Percentiles rank a stretch among this genome's conserved stretches.
phyloP scores from a whole-genome alignment of 2,888 invertebrate species.

The Rotaria sp. region DNA sequence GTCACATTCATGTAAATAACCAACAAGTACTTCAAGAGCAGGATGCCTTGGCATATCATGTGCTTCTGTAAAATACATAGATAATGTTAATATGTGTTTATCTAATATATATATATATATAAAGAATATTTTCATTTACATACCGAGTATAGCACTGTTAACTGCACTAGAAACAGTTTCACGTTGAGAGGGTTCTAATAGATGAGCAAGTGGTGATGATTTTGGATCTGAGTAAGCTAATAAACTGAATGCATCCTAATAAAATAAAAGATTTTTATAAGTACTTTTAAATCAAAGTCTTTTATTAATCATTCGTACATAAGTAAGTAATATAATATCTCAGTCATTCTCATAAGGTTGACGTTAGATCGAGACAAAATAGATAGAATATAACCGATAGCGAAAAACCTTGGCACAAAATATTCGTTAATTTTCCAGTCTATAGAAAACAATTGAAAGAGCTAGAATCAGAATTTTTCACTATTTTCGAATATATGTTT shows the following conservation, averaged over 20 bases:
- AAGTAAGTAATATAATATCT: no score
- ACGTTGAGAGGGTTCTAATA: conserved; percentile 83
- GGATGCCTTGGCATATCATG: conserved; percentile 81
- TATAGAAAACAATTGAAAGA: no score
- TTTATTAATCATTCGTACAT: no score
- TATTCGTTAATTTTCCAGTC: no score
- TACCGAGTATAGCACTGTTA: conserved; percentile 93
- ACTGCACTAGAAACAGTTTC: conserved; percentile 89
- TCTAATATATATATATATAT: neutral
- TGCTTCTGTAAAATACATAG: conserved; percentile 50
- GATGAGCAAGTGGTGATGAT: conserved; percentile 91
- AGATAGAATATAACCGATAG: no score
- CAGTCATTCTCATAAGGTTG: no score
- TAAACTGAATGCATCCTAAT: conserved; percentile 88
- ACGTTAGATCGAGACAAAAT: no score
- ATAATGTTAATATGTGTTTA: neutral
- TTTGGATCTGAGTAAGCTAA: conserved; percentile 94
- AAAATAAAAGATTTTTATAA: no score
- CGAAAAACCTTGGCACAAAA: no score
- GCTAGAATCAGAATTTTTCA: no score
- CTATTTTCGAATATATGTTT: no score
- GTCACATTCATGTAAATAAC: conserved; percentile 79
- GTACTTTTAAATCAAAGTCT: no score
- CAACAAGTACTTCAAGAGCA: conserved; percentile 81
- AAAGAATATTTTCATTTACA: conserved; percentile 44